These are phyloP conservation scores for Tragelaphus buxtoni DNA, from an alignment of 2,113 vertebrate genomes.

Conservation along the genomic window DNA sequence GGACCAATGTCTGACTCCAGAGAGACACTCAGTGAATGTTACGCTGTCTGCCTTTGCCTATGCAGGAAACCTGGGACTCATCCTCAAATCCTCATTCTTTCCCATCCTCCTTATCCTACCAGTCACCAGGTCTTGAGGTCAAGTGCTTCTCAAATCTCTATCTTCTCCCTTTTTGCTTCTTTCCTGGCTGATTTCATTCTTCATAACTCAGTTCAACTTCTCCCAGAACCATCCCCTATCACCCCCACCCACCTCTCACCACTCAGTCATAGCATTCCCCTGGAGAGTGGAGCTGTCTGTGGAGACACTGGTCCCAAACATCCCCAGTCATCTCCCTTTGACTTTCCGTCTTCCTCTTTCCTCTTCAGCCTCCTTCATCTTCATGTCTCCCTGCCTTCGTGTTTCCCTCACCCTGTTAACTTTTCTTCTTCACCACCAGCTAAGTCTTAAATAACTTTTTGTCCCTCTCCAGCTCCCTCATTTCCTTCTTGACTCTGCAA, in stretches of 20 bases:
- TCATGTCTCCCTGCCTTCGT: neutral
- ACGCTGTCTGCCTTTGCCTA: neutral
- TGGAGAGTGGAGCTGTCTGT: neutral
- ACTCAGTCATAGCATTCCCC: neutral
- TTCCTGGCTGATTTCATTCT: neutral
- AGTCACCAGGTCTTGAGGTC: neutral
- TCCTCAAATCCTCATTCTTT: neutral
- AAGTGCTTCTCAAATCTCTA: neutral
- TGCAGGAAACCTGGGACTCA: neutral
- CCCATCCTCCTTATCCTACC: neutral
- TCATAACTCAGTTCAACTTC: neutral
- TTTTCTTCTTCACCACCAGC: neutral
- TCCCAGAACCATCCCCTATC: neutral
- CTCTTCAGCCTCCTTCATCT: neutral
- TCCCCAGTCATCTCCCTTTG: neutral
- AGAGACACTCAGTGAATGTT: neutral
- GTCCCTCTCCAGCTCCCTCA: neutral
- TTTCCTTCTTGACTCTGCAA: neutral
- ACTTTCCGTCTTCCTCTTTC: neutral
- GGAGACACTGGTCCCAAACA: neutral
- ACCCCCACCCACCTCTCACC: neutral
- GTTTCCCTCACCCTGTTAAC: neutral
- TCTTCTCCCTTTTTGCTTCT: neutral
- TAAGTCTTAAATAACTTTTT: neutral
- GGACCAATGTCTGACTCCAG: neutral